Evolutionary conservation across 1,140 invertebrate species (phyloP), one percentile per base, ranked within the genome.

Genomic region (Gryon sp.): DNA sequence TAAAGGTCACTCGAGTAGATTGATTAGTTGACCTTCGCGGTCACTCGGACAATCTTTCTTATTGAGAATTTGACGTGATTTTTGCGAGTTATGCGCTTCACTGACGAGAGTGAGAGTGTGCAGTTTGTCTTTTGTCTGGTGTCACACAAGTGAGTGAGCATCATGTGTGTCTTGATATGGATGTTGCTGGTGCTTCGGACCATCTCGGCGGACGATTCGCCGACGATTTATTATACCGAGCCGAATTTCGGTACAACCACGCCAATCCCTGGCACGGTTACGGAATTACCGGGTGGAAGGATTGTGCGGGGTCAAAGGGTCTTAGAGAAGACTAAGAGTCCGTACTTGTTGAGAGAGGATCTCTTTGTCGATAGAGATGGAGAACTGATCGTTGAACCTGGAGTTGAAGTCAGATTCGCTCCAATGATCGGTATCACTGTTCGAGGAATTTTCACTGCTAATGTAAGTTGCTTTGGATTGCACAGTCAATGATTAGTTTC

Each of bases 341-440:
- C 95, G 14, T 97, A 95, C 84, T 83, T 94, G 70, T 88, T 96
- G 11, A 90, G 92, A 20, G 93, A 95, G 82, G 95, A 98, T 87
- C 87, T 98, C n/a, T 90, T 94, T 40, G 90, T 98, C 18, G 93
- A 95, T 72, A 87, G 90, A 30, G 91, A 92, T 46, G 94, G 92
- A 0, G 92, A 94, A 80, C 88, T 98, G 36, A 89, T 93, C 16
- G 92, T 99, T 32, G 94, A 97, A 80, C 91, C 97, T 0, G 97
- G 97, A 0, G 95, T 97, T 0, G 92, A 93, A 78, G 88, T 99
- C 7, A 90, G 92, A 43, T 97, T 99, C 88, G 92, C 93, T 2
- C 94, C 96, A 1, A 96, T 96, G 89, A 93, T 96, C 79, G 97
- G 97, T 46, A 94, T 99, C 76, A 97, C 95, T 22, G 94, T 99